Percentiles rank a stretch among this genome's conserved stretches.
Conservation (phyloP, 2,113 vertebrate genomes). For the Telmatochromis sp. region DNA sequence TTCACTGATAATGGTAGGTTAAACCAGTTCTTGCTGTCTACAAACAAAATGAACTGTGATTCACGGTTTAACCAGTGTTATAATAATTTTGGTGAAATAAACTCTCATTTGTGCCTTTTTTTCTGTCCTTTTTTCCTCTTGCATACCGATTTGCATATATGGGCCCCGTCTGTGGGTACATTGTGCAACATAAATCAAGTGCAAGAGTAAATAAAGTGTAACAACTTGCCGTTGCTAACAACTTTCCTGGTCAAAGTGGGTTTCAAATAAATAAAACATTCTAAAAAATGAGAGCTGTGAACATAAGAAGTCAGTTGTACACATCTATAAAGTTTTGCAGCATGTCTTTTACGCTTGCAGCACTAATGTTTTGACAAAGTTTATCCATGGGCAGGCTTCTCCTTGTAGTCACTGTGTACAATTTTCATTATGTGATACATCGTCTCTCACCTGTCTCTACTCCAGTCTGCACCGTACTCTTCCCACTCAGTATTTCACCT, state of each 20-base stretch:
- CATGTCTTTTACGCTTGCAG: neutral
- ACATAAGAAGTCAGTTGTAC: neutral
- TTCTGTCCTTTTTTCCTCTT: neutral
- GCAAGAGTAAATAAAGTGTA: neutral
- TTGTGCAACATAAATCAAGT: neutral
- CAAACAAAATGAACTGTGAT: neutral
- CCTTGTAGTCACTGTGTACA: neutral
- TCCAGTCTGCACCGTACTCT: neutral
- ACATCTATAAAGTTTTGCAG: neutral
- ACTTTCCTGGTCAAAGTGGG: neutral
- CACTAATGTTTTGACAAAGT: neutral
- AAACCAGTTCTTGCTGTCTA: neutral
- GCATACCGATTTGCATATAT: neutral
- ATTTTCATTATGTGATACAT: neutral
- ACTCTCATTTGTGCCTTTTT: neutral
- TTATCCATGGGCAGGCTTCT: neutral
- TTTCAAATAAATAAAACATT: neutral
- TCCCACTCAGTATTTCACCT: neutral
- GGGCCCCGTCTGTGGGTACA: neutral
- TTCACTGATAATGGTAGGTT: neutral
- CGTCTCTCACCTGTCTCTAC: accelerated
- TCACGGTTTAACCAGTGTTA: neutral
- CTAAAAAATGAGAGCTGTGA: neutral
- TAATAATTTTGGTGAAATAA: neutral
- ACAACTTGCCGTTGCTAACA: neutral